Evolutionary conservation across 2,113 vertebrate species (phyloP).

Genomic region (Marmota flaviventris): DNA sequence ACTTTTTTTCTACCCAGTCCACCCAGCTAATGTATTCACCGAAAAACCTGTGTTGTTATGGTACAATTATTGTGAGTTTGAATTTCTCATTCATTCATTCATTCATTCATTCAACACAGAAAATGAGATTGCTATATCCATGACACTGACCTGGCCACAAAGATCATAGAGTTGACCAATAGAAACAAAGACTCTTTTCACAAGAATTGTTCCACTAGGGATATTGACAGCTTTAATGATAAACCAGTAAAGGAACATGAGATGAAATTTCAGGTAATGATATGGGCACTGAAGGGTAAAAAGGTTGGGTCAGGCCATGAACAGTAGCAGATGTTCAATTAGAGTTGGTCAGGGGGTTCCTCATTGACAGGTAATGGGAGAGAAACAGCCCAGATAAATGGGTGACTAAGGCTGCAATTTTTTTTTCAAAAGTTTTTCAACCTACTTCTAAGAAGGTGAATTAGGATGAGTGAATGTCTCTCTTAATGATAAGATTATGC

Average conservation of each 20-base stretch:
- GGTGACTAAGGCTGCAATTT: not conserved
- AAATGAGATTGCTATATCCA: not conserved
- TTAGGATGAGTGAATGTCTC: not conserved
- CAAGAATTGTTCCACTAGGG: not conserved
- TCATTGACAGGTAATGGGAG: not conserved
- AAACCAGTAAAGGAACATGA: not conserved
- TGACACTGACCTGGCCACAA: not conserved
- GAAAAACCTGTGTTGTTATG: not conserved
- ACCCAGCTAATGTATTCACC: not conserved
- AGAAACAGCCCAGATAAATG: not conserved
- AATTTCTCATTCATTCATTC: slow-evolving; percentile 13
- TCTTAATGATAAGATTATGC: not conserved
- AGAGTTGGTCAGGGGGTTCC: fast-evolving
- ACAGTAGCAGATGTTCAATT: not conserved
- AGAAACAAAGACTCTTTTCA: not conserved
- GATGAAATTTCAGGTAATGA: not conserved
- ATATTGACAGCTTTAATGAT: not conserved
- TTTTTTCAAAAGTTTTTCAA: not conserved
- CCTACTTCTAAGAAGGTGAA: not conserved
- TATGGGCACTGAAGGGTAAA: not conserved
- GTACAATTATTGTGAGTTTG: slow-evolving; percentile 4
- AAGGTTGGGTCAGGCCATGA: too few species aligned
- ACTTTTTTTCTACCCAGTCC: slow-evolving; percentile 12
- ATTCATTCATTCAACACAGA: not conserved
- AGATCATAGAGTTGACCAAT: not conserved